These are phyloP conservation scores for Pachyseris speciosa DNA, from an alignment of 64 coral and sea anemone species.

Conservation along the genomic window DNA sequence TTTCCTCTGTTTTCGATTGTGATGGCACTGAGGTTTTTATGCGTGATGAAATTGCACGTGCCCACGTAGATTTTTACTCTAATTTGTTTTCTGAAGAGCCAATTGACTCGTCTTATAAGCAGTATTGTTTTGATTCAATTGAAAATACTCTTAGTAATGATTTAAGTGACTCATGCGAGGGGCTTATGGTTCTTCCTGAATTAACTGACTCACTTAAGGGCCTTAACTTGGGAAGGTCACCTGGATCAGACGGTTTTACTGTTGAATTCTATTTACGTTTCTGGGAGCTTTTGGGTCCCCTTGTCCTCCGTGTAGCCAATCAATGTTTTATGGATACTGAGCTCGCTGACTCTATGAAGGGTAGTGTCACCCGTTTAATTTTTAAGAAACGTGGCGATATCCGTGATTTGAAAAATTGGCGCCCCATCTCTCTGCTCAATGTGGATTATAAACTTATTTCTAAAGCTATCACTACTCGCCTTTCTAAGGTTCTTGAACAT, in stretches of 20 bases:
- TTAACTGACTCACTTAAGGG: neutral
- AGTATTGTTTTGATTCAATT: neutral
- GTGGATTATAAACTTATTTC: no score
- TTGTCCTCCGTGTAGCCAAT: neutral
- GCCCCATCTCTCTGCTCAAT: no score
- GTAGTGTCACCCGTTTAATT: neutral
- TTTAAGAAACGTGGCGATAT: no score
- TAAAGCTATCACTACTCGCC: no score
- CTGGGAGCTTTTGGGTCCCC: conserved; percentile 9
- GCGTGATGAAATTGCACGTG: neutral
- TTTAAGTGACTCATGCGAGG: neutral
- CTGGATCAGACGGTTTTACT: conserved; percentile 31
- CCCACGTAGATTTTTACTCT: neutral
- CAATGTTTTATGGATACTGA: neutral
- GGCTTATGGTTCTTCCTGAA: neutral
- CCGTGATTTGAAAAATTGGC: no score
- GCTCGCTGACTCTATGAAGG: neutral
- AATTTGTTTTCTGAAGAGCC: neutral
- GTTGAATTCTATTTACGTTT: conserved; percentile 55
- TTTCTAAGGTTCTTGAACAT: no score
- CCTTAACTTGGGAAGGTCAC: neutral
- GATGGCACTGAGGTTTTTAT: neutral
- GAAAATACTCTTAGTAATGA: neutral
- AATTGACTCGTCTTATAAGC: neutral
- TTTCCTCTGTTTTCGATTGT: neutral